Evolutionary conservation across 2,113 vertebrate genomes (phyloP).

Genomic region (Gambusia affinis): DNA sequence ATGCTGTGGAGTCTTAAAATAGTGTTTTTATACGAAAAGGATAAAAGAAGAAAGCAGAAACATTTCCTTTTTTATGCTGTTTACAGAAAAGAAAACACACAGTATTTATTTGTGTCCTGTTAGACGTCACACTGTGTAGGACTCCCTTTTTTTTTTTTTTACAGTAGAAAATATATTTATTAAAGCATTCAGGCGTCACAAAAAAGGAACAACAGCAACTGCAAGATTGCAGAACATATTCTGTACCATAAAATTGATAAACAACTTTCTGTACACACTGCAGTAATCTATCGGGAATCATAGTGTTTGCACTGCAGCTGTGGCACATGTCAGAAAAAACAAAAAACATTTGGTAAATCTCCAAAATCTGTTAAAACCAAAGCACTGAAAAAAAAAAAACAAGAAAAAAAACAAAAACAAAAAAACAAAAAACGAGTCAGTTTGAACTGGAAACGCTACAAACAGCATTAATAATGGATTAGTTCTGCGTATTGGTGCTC

Average conservation of each 20-base stretch:
- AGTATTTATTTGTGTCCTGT: constrained; percentile 29
- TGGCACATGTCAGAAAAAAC: constrained; percentile 43
- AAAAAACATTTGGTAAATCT: constrained; percentile 56
- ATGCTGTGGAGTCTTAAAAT: neutral
- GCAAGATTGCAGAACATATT: constrained; percentile 80
- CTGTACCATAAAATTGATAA: constrained; percentile 80
- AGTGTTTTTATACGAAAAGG: neutral
- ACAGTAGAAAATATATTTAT: constrained; percentile 80
- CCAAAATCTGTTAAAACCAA: neutral
- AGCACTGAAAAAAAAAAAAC: neutral
- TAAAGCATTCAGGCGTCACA: constrained; percentile 76
- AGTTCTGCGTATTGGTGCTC: constrained; percentile 32
- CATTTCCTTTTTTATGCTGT: constrained; percentile 26
- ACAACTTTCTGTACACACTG: constrained; percentile 74
- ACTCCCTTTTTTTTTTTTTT: constrained; percentile 59
- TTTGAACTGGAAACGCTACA: constrained; percentile 68
- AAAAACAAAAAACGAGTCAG: constrained; percentile 24
- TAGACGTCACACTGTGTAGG: constrained; percentile 41
- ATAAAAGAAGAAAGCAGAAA: constrained; percentile 21
- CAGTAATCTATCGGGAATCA: constrained; percentile 74
- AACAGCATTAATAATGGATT: constrained; percentile 59
- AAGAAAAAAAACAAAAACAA: no score
- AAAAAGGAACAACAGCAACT: constrained; percentile 68
- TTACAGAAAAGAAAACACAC: constrained; percentile 19
- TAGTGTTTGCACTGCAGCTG: constrained; percentile 75